Evolutionary conservation across 2,888 invertebrate genomes (phyloP), one percentile per base, ranked within the genome.

Genomic region (Sarcophaga subvicina): DNA sequence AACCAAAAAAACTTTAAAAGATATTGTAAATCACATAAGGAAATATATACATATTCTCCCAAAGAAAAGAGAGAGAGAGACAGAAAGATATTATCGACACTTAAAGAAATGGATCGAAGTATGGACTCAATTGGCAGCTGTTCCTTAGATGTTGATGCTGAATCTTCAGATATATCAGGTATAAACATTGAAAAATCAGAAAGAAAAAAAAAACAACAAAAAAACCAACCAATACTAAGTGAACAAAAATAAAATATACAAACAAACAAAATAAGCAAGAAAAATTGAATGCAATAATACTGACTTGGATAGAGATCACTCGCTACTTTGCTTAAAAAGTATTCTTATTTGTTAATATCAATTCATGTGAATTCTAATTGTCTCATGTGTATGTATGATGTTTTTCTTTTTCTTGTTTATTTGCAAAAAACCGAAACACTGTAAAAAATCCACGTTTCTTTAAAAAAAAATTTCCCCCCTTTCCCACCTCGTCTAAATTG

Each of bases 81-180:
- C n/a, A 54, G 20, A 64, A 71, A 37, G 37, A 37, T 2, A 37
- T 37, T 37, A 37, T 37, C 37, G 37, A 37, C 37, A 37, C 37
- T 37, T 37, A 69, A 80, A 71, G 81, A 85, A 64, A 96, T 96
- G 96, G 96, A 96, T 94, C 95, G 95, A 90, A 96, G 96, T 45
- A 95, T 96, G 94, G 97, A 97, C 93, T 97, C 97, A 81, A 97
- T 97, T 91, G 97, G 97, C 90, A 96, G 96, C 94, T 97, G 97
- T 94, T 97, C 97, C 89, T 94, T 97, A 91, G 97, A 97, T 93
- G 96, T 97, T 93, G 97, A 97, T 91, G 96, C 96, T 83, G 94
- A 91, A 94, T 95, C 96, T 91, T 95, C 95, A 86, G 96, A 96
- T 91, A 95, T 96, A 91, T 95, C 96, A 96, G 96, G 96, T 96